phyloP scores from a whole-genome alignment of 2,888 invertebrate species.

The Heliconius hortense region DNA sequence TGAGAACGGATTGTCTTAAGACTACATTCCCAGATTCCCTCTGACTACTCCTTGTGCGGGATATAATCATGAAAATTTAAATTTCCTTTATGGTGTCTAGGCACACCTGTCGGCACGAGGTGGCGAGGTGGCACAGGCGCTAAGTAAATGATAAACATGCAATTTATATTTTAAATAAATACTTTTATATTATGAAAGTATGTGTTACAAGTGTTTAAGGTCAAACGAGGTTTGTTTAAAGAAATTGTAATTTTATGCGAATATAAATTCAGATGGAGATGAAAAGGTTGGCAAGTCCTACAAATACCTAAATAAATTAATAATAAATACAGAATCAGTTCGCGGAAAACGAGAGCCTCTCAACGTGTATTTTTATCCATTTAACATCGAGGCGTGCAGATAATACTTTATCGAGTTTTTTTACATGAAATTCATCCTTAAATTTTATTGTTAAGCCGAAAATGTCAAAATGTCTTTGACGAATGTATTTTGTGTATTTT shows the following conservation, averaged over 20 bases:
- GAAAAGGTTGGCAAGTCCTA: conserved; percentile 3
- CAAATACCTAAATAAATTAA: conserved; percentile 20
- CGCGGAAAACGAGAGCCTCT: conserved; percentile 3
- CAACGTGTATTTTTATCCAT: conserved; percentile 11
- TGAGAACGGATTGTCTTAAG: too few relatives aligned
- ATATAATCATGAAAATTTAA: neutral
- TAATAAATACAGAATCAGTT: conserved; percentile 6
- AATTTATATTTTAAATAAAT: neutral
- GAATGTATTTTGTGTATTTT: conserved; percentile 16
- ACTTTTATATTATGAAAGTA: neutral
- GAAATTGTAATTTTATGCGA: conserved; percentile 7
- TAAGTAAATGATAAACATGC: neutral
- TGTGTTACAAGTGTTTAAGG: neutral
- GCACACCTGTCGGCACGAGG: neutral
- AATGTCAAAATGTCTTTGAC: conserved; percentile 11
- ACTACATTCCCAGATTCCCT: too few relatives aligned
- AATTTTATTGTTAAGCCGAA: conserved; percentile 24
- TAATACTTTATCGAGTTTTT: conserved; percentile 25
- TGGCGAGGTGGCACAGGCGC: neutral
- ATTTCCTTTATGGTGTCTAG: neutral
- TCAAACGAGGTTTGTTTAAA: neutral
- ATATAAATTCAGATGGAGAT: conserved; percentile 9
- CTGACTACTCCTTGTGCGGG: too few relatives aligned
- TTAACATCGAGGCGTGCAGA: conserved; percentile 21
- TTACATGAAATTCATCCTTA: conserved; percentile 10